These are phyloP conservation scores for Pseudomugil tenellus DNA, from an alignment of 2,797 vertebrate species.

Conservation along the genomic window DNA sequence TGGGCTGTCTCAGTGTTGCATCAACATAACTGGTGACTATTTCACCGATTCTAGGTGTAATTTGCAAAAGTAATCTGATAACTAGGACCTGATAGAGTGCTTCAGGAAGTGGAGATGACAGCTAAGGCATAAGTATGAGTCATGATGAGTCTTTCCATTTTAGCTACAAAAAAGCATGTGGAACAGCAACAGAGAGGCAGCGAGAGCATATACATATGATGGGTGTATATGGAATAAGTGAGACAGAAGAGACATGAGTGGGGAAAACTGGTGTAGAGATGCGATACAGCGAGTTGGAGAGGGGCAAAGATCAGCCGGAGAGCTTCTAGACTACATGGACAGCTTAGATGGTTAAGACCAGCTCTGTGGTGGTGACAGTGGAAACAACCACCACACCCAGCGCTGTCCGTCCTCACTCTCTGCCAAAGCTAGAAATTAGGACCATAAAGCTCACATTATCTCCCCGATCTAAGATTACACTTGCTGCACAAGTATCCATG, in stretches of 20 bases:
- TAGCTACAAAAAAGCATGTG: slow-evolving; percentile 19
- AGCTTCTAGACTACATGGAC: slow-evolving; percentile 44
- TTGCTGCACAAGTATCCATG: not conserved
- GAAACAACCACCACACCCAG: not conserved
- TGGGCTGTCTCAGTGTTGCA: slow-evolving; percentile 22
- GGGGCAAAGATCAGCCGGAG: slow-evolving; percentile 58
- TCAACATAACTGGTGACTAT: slow-evolving; percentile 23
- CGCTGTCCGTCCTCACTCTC: not conserved
- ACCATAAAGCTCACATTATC: slow-evolving; percentile 2
- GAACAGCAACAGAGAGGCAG: slow-evolving; percentile 11
- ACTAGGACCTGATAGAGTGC: slow-evolving; percentile 19
- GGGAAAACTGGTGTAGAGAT: slow-evolving; percentile 8
- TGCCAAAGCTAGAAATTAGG: slow-evolving; percentile 3
- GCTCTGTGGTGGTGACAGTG: slow-evolving; percentile 21
- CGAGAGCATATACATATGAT: slow-evolving; percentile 8
- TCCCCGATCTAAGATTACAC: not conserved
- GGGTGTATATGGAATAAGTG: slow-evolving; percentile 20
- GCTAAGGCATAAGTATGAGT: slow-evolving; percentile 20
- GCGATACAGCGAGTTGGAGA: slow-evolving; percentile 34
- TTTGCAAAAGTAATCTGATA: slow-evolving; percentile 45
- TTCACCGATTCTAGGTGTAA: slow-evolving; percentile 38
- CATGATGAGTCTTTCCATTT: slow-evolving; percentile 25
- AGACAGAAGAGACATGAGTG: not conserved
- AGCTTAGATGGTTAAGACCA: slow-evolving; percentile 51
- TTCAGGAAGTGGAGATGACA: slow-evolving; percentile 36